Evolutionary conservation across 2,113 vertebrate species (phyloP).

Genomic region (Paramormyrops kingsleyae): DNA sequence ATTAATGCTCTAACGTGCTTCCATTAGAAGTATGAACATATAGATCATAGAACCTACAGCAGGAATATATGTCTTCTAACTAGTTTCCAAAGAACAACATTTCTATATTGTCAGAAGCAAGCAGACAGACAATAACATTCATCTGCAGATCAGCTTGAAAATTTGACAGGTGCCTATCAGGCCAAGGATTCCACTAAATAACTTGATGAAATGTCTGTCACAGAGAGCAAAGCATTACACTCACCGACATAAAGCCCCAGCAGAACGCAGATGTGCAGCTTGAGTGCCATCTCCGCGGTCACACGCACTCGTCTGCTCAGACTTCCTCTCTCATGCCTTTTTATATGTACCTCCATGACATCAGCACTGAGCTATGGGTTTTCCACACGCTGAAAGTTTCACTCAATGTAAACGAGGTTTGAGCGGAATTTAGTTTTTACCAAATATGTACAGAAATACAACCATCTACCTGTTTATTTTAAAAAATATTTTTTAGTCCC

Average conservation of each 20-base stretch:
- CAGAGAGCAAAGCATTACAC: slow-evolving; percentile 16
- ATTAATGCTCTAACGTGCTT: background rate
- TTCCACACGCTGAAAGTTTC: slow-evolving; percentile 39
- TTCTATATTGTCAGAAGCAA: background rate
- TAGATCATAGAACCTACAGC: background rate
- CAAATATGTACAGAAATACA: background rate
- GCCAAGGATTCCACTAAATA: background rate
- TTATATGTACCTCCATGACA: slow-evolving; percentile 56
- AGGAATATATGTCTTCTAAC: background rate
- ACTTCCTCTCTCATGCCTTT: slow-evolving; percentile 48
- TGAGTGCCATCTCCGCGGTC: slow-evolving; percentile 44
- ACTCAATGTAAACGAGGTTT: background rate
- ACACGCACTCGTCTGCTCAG: background rate
- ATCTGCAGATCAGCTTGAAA: background rate
- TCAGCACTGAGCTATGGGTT: slow-evolving; percentile 51
- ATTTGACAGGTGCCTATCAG: background rate
- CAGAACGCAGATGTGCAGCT: slow-evolving; percentile 37
- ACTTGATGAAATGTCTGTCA: background rate
- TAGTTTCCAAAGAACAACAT: background rate
- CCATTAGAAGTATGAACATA: background rate
- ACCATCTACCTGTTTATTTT: background rate
- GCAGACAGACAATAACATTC: background rate
- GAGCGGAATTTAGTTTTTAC: slow-evolving; percentile 3
- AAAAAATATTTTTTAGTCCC: background rate
- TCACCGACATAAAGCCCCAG: slow-evolving; percentile 48